These are phyloP conservation scores for Kryptolebias ocellatus DNA, from an alignment of 2,797 vertebrate species.

Conservation along the genomic window DNA sequence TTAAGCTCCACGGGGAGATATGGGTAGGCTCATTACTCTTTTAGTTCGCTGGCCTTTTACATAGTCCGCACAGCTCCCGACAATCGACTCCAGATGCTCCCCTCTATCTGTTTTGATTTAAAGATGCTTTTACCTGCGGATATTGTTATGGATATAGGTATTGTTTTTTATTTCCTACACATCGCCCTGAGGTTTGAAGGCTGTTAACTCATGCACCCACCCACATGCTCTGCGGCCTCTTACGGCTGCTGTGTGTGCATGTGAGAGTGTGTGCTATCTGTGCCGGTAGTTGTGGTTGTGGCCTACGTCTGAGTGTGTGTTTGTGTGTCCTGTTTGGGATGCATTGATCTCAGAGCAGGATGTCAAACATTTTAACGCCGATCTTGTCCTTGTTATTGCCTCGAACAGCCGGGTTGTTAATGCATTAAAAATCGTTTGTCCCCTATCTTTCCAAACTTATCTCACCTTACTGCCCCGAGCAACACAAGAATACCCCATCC, in stretches of 20 bases:
- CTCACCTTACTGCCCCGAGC: conserved; percentile 82
- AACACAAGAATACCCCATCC: conserved; percentile 84
- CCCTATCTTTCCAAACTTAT: conserved; percentile 86
- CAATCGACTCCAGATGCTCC: conserved; percentile 70
- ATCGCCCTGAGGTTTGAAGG: conserved; percentile 67
- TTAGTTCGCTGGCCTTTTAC: conserved; percentile 74
- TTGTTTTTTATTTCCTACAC: conserved; percentile 72
- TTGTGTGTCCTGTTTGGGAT: conserved; percentile 71
- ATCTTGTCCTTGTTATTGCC: conserved; percentile 84
- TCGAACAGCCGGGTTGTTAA: conserved; percentile 86
- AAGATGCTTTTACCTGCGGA: conserved; percentile 80
- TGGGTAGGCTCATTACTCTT: conserved; percentile 79
- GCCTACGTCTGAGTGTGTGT: conserved; percentile 28
- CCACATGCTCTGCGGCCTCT: conserved; percentile 63
- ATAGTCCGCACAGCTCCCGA: conserved; percentile 63
- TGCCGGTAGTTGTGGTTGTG: conserved; percentile 61
- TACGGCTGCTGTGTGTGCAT: conserved; percentile 26
- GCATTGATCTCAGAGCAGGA: conserved; percentile 85
- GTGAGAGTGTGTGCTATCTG: conserved; percentile 67
- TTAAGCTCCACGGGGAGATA: conserved; percentile 78
- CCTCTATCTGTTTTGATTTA: conserved; percentile 75
- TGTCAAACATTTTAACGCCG: conserved; percentile 87
- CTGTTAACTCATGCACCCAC: conserved; percentile 68
- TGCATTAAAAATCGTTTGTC: conserved; percentile 92
- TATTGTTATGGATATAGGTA: conserved; percentile 79